Percentiles rank a stretch among this genome's conserved stretches.
phyloP scores from a whole-genome alignment of 2,113 vertebrate genomes.

The Phalacrocorax brasilianus region DNA sequence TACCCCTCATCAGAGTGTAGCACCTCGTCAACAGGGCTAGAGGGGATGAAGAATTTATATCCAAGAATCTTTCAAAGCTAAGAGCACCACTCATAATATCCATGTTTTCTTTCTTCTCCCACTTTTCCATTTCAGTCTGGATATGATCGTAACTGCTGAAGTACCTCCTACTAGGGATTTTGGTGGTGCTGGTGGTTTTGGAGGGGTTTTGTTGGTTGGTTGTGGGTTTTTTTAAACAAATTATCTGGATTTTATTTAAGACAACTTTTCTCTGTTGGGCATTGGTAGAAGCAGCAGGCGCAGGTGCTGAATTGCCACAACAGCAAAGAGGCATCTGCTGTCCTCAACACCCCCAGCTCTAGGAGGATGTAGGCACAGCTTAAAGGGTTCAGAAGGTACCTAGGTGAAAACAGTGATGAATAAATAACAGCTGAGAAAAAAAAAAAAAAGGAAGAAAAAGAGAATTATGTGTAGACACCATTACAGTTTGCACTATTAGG shows the following conservation, averaged over 20 bases:
- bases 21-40: not conserved
- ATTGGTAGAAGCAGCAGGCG: not conserved
- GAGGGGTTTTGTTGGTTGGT: not conserved
- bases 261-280: not conserved
- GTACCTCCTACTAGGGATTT: not conserved
- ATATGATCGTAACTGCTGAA: not conserved
- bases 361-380: not conserved
- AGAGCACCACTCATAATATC: not conserved
- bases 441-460: not conserved
- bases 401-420: not conserved
- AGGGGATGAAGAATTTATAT: not conserved
- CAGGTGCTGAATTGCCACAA: not conserved
- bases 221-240: not conserved
- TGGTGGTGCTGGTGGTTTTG: not conserved
- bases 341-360: not conserved
- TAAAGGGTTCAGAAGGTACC: not conserved
- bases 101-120: not conserved
- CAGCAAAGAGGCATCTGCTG: not conserved
- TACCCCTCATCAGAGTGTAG: not conserved
- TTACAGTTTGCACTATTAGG: not conserved
- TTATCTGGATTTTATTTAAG: not conserved
- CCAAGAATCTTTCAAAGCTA: not conserved
- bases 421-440: not conserved
- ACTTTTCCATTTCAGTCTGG: not conserved
- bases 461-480: not conserved